Evolutionary conservation across 2,888 invertebrate species (phyloP).

Genomic region (Acrobasis repandana): DNA sequence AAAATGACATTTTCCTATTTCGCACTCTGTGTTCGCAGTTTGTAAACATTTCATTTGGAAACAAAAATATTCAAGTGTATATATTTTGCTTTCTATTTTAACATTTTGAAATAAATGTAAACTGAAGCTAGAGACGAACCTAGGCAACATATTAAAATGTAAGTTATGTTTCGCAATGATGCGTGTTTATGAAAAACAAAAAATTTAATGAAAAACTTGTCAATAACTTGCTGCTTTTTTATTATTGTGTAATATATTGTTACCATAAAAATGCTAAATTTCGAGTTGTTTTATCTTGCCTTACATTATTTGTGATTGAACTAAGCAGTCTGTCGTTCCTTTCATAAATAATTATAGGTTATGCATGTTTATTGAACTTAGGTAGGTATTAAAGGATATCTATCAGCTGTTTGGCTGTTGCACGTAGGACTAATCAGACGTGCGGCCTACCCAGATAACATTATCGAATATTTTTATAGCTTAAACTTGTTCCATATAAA

Average conservation of each 20-base stretch:
- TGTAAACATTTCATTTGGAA: slow-evolving; percentile 46
- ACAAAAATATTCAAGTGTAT: neutral
- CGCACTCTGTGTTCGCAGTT: too few species aligned
- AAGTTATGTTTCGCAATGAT: neutral
- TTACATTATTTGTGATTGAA: too few species aligned
- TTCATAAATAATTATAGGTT: neutral
- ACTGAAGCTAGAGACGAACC: neutral
- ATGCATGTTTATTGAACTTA: neutral
- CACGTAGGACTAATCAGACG: neutral
- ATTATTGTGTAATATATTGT: too few species aligned
- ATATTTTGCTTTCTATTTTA: neutral
- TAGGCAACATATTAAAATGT: neutral
- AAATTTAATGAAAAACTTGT: too few species aligned
- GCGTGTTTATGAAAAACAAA: too few species aligned
- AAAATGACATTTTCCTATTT: slow-evolving; percentile 29
- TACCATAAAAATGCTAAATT: too few species aligned
- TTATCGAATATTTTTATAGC: too few species aligned
- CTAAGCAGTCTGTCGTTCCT: too few species aligned
- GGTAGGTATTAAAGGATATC: neutral
- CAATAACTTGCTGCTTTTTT: too few species aligned
- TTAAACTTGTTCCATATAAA: too few species aligned
- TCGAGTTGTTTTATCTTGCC: too few species aligned
- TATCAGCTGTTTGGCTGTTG: neutral
- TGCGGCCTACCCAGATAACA: neutral
- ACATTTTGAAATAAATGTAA: slow-evolving; percentile 10